Evolutionary conservation across 2,113 vertebrate species (phyloP).

Genomic region (Prionailurus bengalensis): DNA sequence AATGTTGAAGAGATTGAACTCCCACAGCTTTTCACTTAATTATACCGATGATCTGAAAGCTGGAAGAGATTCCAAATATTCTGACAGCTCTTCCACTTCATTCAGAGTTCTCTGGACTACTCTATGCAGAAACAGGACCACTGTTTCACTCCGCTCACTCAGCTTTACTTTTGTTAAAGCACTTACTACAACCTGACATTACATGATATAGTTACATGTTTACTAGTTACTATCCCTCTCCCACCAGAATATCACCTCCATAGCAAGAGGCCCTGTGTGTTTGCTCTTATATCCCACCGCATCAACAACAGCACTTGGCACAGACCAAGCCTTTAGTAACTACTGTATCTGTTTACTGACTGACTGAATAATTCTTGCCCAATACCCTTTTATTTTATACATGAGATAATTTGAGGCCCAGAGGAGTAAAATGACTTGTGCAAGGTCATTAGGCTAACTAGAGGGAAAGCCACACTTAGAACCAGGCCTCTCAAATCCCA

Average conservation of each 20-base stretch:
- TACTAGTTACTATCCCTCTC: not conserved
- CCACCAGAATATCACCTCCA: not conserved
- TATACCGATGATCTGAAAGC: not conserved
- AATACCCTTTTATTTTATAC: not conserved
- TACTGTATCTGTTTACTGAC: not conserved
- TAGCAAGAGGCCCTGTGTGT: not conserved
- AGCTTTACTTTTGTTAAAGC: not conserved
- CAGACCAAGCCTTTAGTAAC: not conserved
- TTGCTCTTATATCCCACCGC: not conserved
- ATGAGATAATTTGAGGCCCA: not conserved
- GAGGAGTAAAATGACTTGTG: not conserved
- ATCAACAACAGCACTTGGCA: too few species aligned
- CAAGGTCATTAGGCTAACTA: not conserved
- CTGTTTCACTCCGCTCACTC: not conserved
- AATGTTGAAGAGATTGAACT: not conserved
- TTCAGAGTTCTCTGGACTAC: not conserved
- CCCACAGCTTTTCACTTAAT: conserved; percentile 1
- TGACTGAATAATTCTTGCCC: not conserved
- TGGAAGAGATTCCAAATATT: not conserved
- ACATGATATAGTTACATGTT: too few species aligned
- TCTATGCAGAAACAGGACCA: not conserved
- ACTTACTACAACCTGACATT: not conserved
- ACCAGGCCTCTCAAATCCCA: not conserved
- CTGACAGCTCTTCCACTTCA: not conserved
- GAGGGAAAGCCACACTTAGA: not conserved